Evolutionary conservation across 1,140 invertebrate species (phyloP).

Genomic region (Trinorchestia longiramus): DNA sequence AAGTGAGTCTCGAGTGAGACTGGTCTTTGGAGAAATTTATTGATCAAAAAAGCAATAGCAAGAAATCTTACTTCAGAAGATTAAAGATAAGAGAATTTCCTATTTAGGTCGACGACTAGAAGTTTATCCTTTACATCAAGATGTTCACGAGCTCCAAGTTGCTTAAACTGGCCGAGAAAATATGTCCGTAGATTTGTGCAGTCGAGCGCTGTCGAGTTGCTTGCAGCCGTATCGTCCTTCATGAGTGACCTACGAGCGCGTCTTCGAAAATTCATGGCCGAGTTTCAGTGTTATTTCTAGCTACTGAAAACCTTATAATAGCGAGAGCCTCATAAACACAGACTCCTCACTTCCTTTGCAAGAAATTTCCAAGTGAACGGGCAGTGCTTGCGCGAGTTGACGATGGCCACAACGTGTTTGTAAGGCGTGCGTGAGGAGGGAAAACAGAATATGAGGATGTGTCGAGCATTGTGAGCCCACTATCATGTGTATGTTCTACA

Average conservation of each 20-base stretch:
- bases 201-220: neutral
- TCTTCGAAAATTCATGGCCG: conserved; percentile 20
- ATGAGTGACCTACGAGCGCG: conserved; percentile 17
- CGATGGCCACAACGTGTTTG: neutral
- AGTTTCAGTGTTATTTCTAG: conserved; percentile 42
- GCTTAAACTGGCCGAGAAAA: neutral
- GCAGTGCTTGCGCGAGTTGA: neutral
- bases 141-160: conserved; percentile 11
- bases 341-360: conserved; percentile 24
- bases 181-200: neutral
- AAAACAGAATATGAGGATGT: neutral
- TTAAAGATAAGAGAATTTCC: conserved; percentile 5
- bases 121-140: conserved; percentile 39
- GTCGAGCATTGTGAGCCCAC: neutral
- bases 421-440: no score
- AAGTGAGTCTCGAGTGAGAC: neutral
- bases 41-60: neutral
- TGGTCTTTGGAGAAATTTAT: neutral
- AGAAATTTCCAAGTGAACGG: conserved; percentile 16
- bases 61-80: conserved; percentile 17
- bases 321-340: conserved; percentile 30
- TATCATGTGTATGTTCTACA: neutral
- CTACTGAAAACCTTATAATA: conserved; percentile 43
- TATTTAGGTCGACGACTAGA: neutral
- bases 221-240: neutral